These are phyloP conservation scores for Siphamia tubifer DNA, from an alignment of 2,113 vertebrate species.

Conservation along the genomic window DNA sequence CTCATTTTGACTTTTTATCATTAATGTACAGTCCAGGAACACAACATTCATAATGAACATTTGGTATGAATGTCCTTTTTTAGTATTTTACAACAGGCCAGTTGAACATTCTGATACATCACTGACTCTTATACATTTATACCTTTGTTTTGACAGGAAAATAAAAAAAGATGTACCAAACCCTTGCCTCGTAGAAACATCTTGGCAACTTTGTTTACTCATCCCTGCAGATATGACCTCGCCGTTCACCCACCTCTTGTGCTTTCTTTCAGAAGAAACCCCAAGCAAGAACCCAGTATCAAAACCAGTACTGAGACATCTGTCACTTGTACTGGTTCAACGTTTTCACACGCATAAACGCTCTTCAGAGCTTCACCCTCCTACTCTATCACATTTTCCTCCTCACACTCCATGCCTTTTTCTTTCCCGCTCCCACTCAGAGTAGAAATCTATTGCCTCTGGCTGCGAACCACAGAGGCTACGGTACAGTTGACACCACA, in stretches of 20 bases:
- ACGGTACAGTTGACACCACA: constrained; percentile 52
- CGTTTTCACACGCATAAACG: constrained; percentile 34
- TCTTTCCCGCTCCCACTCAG: constrained; percentile 40
- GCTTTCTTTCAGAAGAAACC: constrained; percentile 21
- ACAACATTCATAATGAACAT: too few relatives aligned
- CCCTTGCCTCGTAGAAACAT: too few relatives aligned
- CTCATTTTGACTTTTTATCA: too few relatives aligned
- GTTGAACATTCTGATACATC: too few relatives aligned
- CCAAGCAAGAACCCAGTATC: not conserved
- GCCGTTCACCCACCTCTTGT: not conserved
- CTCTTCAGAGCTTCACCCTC: constrained; percentile 34
- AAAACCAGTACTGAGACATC: constrained; percentile 22
- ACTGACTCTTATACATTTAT: too few relatives aligned
- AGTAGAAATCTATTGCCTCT: constrained; percentile 47
- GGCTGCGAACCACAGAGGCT: constrained; percentile 54
- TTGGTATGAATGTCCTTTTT: too few relatives aligned
- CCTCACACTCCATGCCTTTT: not conserved
- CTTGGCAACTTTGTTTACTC: not conserved
- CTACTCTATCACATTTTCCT: constrained; percentile 31
- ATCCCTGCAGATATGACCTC: not conserved
- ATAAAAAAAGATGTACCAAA: too few relatives aligned
- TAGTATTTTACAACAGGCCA: too few relatives aligned
- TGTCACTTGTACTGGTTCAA: constrained; percentile 13
- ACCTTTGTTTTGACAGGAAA: too few relatives aligned
- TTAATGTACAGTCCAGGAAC: too few relatives aligned